Evolutionary conservation across 2,113 vertebrate species (phyloP).

Genomic region (Clarias macrocephalus): DNA sequence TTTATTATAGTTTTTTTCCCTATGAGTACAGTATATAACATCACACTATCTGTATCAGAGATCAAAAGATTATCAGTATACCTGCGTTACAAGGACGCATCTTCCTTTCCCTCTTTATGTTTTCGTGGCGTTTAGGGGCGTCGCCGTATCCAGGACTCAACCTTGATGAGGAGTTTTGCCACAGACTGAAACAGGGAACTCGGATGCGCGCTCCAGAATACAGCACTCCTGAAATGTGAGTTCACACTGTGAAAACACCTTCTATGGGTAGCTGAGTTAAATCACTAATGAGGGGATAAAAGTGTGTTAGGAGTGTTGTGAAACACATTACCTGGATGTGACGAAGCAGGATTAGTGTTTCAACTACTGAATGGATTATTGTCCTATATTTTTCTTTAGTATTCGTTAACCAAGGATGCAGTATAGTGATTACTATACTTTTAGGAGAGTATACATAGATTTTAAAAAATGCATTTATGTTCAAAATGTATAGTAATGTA

Average conservation of each 20-base stretch:
- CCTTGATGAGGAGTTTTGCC: slow-evolving; percentile 93
- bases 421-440: background rate
- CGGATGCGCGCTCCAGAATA: slow-evolving; percentile 89
- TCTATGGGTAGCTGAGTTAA: background rate
- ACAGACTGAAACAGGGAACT: slow-evolving; percentile 85
- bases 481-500: no score
- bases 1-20: no score
- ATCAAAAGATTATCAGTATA: background rate
- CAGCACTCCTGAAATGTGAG: slow-evolving; percentile 88
- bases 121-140: slow-evolving; percentile 73
- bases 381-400: background rate
- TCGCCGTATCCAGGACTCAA: slow-evolving; percentile 92
- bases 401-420: background rate
- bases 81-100: background rate
- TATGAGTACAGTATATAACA: no score
- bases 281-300: background rate
- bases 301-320: background rate
- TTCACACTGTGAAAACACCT: background rate
- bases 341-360: background rate
- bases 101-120: background rate
- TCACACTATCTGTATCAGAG: background rate
- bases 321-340: background rate
- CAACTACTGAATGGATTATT: background rate
- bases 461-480: no score
- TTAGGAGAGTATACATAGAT: no score